A percentile compares a stretch with the other conserved stretches of the same genome.
Conservation (phyloP, 2,797 vertebrate species). For the Nannoperca australis region DNA sequence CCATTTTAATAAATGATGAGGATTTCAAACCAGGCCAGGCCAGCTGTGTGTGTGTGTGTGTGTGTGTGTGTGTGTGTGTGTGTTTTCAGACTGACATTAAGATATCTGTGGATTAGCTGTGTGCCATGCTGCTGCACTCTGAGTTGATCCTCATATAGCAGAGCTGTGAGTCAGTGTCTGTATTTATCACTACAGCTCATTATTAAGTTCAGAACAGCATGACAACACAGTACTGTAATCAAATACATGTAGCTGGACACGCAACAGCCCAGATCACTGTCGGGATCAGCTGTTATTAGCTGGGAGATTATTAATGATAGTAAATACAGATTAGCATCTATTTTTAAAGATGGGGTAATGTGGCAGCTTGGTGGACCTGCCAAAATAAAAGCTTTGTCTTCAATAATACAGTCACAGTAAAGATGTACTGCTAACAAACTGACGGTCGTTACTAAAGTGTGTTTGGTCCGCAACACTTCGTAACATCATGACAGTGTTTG, state of each 20-base stretch:
- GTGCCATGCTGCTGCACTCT: slow-evolving; percentile 27
- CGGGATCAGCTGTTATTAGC: slow-evolving; percentile 42
- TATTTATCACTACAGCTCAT: slow-evolving; percentile 47
- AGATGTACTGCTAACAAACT: slow-evolving; percentile 4
- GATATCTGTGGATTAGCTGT: slow-evolving; percentile 30
- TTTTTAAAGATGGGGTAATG: slow-evolving; percentile 49
- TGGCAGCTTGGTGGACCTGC: slow-evolving; percentile 11
- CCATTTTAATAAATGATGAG: no score
- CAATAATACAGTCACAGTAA: not conserved
- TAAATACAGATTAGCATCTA: slow-evolving; percentile 59
- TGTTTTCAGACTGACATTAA: slow-evolving; percentile 14
- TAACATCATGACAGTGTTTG: not conserved
- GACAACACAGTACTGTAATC: slow-evolving; percentile 47
- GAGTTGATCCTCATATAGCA: slow-evolving; percentile 49
- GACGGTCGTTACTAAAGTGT: not conserved
- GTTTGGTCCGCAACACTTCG: not conserved
- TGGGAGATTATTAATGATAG: slow-evolving; percentile 43
- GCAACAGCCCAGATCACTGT: slow-evolving; percentile 28
- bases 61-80: not conserved
- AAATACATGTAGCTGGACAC: slow-evolving; percentile 33
- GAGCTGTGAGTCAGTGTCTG: slow-evolving; percentile 57
- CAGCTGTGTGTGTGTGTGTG: not conserved
- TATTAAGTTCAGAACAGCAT: slow-evolving; percentile 43
- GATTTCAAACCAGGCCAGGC: not conserved
- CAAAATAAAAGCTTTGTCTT: slow-evolving; percentile 38